phyloP scores from a whole-genome alignment of 2,888 invertebrate species.

The Ophion ellenae region DNA sequence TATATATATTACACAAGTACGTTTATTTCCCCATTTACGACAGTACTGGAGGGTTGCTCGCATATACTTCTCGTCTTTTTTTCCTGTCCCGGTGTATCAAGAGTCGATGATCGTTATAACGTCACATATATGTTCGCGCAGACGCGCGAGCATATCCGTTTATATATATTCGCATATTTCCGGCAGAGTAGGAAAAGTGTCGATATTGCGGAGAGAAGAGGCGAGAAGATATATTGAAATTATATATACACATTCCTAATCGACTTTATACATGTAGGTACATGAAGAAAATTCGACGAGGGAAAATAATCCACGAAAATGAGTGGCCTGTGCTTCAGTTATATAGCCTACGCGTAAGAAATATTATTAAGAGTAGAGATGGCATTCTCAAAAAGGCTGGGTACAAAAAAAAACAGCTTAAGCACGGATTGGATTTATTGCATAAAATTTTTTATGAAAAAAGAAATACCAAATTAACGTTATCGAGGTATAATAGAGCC shows the following conservation, averaged over 20 bases:
- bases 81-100: constrained; percentile 21
- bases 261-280: too few relatives aligned
- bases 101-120: constrained; percentile 57
- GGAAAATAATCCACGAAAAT: too few relatives aligned
- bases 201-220: constrained; percentile 3
- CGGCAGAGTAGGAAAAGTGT: constrained; percentile 19
- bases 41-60: constrained; percentile 47
- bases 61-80: constrained; percentile 22
- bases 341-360: too few relatives aligned
- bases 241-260: neutral
- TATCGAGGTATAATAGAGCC: too few relatives aligned
- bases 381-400: too few relatives aligned
- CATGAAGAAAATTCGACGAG: too few relatives aligned
- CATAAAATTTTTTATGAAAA: too few relatives aligned
- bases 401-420: too few relatives aligned
- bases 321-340: too few relatives aligned
- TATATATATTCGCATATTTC: constrained; percentile 49
- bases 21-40: constrained; percentile 49
- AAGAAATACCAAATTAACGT: too few relatives aligned
- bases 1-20: constrained; percentile 43
- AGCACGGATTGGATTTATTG: too few relatives aligned
- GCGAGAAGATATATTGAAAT: constrained; percentile 28
- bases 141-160: neutral
- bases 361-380: too few relatives aligned
- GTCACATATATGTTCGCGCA: neutral